Percentiles rank a stretch among this genome's conserved stretches.
Evolutionary conservation across 2,888 invertebrate species (phyloP).

Genomic region (Oxytorus armatus): DNA sequence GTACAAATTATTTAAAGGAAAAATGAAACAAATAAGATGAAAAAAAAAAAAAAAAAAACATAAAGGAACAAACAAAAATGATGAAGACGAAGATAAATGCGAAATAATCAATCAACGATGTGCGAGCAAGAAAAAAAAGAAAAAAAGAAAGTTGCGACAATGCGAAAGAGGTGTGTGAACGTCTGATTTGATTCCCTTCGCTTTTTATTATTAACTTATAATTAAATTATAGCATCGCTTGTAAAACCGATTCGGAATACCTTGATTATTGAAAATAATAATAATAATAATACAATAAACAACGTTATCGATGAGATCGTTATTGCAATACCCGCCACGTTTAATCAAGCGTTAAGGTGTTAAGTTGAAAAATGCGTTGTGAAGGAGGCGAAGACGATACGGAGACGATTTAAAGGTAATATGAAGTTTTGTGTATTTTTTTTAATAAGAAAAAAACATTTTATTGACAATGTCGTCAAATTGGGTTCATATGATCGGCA

Average conservation of each 20-base stretch:
- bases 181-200: constrained; percentile 78
- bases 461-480: too few species aligned
- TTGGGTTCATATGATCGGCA: too few species aligned
- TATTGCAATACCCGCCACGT: constrained; percentile 48
- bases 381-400: too few species aligned
- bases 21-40: constrained; percentile 50
- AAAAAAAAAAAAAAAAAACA: constrained; percentile 51
- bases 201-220: constrained; percentile 78
- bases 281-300: constrained; percentile 22
- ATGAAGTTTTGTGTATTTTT: too few species aligned
- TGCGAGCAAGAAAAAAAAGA: constrained; percentile 65
- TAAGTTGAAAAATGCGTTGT: neutral
- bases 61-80: constrained; percentile 14
- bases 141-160: constrained; percentile 73
- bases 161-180: constrained; percentile 78
- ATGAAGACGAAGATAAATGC: constrained; percentile 67
- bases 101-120: constrained; percentile 75
- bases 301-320: constrained; percentile 58
- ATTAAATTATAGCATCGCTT: constrained; percentile 78
- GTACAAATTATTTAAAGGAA: constrained; percentile 78
- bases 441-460: too few species aligned
- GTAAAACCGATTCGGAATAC: constrained; percentile 78
- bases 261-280: constrained; percentile 77
- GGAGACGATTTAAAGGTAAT: too few species aligned
- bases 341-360: neutral